These are phyloP conservation scores for Oreochromis aureus DNA, from an alignment of 2,113 vertebrate genomes.

Conservation along the genomic window DNA sequence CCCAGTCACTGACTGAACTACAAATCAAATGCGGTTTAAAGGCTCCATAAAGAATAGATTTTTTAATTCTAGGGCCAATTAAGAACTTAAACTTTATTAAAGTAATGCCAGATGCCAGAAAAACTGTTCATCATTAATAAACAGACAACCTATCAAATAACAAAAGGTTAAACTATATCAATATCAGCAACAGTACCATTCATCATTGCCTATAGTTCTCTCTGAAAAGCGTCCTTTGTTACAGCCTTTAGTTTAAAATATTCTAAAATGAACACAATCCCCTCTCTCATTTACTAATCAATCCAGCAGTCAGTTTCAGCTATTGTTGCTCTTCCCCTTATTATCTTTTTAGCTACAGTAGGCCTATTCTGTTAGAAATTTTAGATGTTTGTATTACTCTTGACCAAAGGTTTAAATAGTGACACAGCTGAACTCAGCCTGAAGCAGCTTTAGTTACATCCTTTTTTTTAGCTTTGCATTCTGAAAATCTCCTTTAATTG, in stretches of 20 bases:
- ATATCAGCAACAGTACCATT: background rate
- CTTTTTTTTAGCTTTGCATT: background rate
- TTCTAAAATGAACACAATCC: background rate
- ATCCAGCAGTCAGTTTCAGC: background rate
- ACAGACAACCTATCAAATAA: background rate
- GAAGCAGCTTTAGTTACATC: background rate
- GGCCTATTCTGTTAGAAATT: background rate
- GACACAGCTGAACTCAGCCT: background rate
- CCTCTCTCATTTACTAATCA: background rate
- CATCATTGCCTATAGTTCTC: background rate
- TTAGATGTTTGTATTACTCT: background rate
- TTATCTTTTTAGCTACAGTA: background rate
- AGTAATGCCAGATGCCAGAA: background rate
- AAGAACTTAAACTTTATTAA: background rate
- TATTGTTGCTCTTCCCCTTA: background rate
- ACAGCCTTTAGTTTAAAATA: background rate
- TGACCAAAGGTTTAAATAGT: background rate
- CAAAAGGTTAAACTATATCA: background rate
- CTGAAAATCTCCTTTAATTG: background rate
- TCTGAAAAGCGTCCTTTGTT: background rate
- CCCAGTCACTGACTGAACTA: background rate
- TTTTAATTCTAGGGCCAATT: background rate
- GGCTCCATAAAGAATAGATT: background rate
- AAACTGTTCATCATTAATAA: background rate
- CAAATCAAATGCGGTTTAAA: background rate